Base-by-base conservation (phyloP, 2,888 invertebrate genomes). In the Lasioglossum vierecki region DNA sequence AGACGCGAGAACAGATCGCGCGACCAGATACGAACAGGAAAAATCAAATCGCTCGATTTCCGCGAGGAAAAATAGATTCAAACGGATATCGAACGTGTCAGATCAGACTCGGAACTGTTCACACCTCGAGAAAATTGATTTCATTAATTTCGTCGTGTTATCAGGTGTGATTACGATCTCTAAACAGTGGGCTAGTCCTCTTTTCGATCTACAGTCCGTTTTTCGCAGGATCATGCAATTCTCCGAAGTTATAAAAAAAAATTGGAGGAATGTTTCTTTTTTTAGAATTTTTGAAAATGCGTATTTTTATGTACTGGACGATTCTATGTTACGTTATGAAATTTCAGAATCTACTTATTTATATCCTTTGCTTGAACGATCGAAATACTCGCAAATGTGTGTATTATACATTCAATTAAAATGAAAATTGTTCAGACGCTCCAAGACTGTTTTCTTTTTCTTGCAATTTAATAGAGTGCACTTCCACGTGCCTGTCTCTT, bases 1-100 rank as follows among this genome's bases (percentile, higher is more conserved):
- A 39, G 22, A 72, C 22, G 15, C 18, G 83, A 77, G 83, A 78
- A 83, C 71, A 44, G 63, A 74, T 57, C 46, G 11, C 53, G 60
- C 4, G 41, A 57, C 68, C 49, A 15, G 41, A 63, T 30, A 46
- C 4, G 18, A 1, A 35, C n/a, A 39, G 57, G 57, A 57, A 71
- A 71, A 79, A 71, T 44, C 3, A n/a, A 22, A 8, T 11, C 4
- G 41, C 44, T 53, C 44, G 39, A 44, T 83, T 66, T 66, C 66
- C 76, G 70, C 63, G n/a, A 3, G 18, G 39, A 15, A 5, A 60
- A 75, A 68, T 60, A 30, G 6, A 44, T 35, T 57, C 53, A 46
- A 5, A 11, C 15, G 63, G 15, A 6, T 63, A 63, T 30, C 2
- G 26, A 30, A n/a, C 4, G 63, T 30, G 26, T 15, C 26, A 6